A percentile compares a stretch with the other conserved stretches of the same genome.
phyloP scores from a whole-genome alignment of 2,797 vertebrate species.

The Hybognathus amarus region DNA sequence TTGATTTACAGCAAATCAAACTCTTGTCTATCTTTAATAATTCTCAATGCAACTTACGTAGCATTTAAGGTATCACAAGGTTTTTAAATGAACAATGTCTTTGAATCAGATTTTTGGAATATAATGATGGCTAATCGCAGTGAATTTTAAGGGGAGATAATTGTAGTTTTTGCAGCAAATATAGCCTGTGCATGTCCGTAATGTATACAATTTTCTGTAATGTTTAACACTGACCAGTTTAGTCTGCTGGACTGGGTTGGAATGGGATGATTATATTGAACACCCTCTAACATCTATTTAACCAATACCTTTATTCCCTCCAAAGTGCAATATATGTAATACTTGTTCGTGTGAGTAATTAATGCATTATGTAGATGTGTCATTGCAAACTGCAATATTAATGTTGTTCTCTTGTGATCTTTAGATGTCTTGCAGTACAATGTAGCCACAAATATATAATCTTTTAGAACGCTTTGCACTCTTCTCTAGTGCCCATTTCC shows the following conservation, averaged over 20 bases:
- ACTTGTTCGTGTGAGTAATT: slow-evolving; percentile 37
- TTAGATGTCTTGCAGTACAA: slow-evolving; percentile 59
- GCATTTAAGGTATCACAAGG: background rate
- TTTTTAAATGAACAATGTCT: background rate
- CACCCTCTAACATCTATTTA: slow-evolving; percentile 29
- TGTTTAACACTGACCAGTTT: slow-evolving; percentile 23
- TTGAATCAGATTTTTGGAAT: background rate
- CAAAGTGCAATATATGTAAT: slow-evolving; percentile 66
- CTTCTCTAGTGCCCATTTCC: slow-evolving; percentile 31
- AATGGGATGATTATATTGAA: slow-evolving; percentile 18
- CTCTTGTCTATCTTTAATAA: background rate
- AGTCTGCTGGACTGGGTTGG: slow-evolving; percentile 6
- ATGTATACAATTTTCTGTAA: slow-evolving; percentile 1
- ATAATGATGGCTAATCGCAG: background rate
- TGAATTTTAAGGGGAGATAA: background rate
- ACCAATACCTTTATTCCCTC: slow-evolving; percentile 50
- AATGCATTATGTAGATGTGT: slow-evolving; percentile 51
- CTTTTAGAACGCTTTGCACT: slow-evolving; percentile 58
- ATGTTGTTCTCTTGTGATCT: slow-evolving; percentile 51
- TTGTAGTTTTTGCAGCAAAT: slow-evolving; percentile 5
- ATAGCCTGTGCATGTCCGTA: slow-evolving; percentile 10
- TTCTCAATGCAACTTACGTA: background rate
- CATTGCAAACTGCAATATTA: slow-evolving; percentile 50
- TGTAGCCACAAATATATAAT: slow-evolving; percentile 63
- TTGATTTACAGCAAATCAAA: background rate